Evolutionary conservation across 2,797 vertebrate species (phyloP).

Genomic region (Thaleichthys pacificus): DNA sequence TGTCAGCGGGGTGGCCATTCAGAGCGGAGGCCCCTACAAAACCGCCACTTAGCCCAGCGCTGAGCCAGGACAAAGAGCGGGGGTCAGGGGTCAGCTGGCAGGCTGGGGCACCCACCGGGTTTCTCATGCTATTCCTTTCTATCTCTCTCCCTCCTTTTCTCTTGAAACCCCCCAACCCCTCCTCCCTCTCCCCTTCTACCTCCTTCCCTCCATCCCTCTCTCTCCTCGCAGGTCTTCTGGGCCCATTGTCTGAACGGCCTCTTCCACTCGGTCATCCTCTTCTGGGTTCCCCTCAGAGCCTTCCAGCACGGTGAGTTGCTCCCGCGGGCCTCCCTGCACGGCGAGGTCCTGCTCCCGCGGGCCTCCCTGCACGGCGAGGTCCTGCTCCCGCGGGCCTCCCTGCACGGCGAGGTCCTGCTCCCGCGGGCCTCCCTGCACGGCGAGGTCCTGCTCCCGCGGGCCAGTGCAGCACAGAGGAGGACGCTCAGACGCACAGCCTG

Average conservation of each 20-base stretch:
- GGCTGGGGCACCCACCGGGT: constrained; percentile 82
- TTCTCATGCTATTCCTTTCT: constrained; percentile 84
- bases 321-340: constrained; percentile 81
- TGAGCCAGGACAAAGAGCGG: constrained; percentile 85
- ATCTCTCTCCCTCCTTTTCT: constrained; percentile 64
- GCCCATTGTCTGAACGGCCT: constrained; percentile 99
- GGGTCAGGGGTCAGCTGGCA: constrained; percentile 88
- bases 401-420: constrained; percentile 86
- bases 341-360: constrained; percentile 78
- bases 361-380: constrained; percentile 85
- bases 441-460: neutral
- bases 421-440: constrained; percentile 27
- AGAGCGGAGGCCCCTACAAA: constrained; percentile 84
- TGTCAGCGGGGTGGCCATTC: constrained; percentile 89
- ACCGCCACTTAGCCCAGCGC: constrained; percentile 90
- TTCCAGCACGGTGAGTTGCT: constrained; percentile 93
- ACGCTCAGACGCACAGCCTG: too few relatives aligned
- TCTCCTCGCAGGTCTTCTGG: constrained; percentile 94
- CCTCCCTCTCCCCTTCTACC: constrained; percentile 70
- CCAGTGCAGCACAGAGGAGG: too few relatives aligned
- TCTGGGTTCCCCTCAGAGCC: constrained; percentile 99
- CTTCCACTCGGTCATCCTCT: constrained; percentile 99
- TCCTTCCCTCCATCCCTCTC: constrained; percentile 72
- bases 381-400: constrained; percentile 49
- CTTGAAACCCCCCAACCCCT: constrained; percentile 59